These are phyloP conservation scores for Anniella stebbinsi DNA, from an alignment of 2,797 vertebrate genomes.

Conservation along the genomic window DNA sequence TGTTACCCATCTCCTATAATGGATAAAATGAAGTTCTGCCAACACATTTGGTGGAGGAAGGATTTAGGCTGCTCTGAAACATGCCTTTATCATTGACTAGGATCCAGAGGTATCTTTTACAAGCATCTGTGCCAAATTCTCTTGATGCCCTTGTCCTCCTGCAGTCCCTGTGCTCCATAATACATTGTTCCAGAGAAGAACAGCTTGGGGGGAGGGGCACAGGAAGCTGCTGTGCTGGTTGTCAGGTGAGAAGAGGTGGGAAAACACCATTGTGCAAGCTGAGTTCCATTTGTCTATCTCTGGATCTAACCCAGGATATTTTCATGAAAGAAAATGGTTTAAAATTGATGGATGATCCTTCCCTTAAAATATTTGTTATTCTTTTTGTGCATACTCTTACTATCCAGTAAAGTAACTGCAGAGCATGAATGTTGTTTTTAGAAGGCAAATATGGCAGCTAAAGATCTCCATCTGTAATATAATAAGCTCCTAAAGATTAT, in stretches of 20 bases:
- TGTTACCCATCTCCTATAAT: not conserved
- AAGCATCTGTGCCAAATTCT: not conserved
- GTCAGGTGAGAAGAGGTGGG: not conserved
- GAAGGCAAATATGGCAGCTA: conserved; percentile 76
- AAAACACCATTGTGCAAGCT: not conserved
- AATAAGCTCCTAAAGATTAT: conserved; percentile 72
- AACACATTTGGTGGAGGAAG: not conserved
- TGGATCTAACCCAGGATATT: conserved; percentile 21
- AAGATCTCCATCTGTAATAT: conserved; percentile 72
- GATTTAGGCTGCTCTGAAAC: not conserved
- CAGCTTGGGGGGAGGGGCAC: not conserved
- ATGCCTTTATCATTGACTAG: conserved; percentile 25
- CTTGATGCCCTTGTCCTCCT: not conserved
- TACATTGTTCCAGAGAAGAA: not conserved
- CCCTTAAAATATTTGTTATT: conserved; percentile 26
- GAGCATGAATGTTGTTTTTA: conserved; percentile 75
- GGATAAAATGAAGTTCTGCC: not conserved
- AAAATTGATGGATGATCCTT: not conserved
- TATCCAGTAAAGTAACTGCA: conserved; percentile 65
- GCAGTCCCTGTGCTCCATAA: not conserved
- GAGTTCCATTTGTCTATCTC: not conserved
- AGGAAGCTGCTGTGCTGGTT: not conserved
- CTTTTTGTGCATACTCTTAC: conserved; percentile 58
- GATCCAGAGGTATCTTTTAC: not conserved
- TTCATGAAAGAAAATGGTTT: conserved; percentile 32